Base-by-base conservation (phyloP, 2,797 vertebrate species). In the Pangasius macronema region DNA sequence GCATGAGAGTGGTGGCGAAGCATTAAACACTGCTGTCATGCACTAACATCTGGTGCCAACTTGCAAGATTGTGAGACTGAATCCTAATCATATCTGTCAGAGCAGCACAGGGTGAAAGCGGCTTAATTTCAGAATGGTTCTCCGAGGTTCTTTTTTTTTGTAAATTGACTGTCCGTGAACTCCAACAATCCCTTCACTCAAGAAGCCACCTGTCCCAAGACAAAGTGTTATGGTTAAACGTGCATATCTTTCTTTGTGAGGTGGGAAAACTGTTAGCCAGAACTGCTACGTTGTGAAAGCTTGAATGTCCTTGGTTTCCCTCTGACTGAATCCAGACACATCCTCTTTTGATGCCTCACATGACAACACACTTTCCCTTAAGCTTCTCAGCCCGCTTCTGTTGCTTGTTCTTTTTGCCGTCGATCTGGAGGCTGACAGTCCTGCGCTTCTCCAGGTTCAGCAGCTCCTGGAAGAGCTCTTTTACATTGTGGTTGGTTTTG, bases 401-500 rank as follows among this genome's bases (percentile, higher is more conserved):
- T 95, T 99, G 97, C 94, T 99, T 99, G 91, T 86, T 91, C 87
- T 91, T 91, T 87, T 91, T 3, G 95, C 98, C 97, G 1, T 98
- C 98, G n/a, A 99, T 97, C 96, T 96, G 97, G 91, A 99, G 97
- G 94, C 98, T 99, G 94, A 99, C 97, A 93, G 96, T 97, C 92
- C 98, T 96, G 91, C 96, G 96, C 91, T 99, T 99, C 95, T 99
- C 98, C 93, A 98, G 95, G 91, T 98, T 99, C 81, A 99, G 97
- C 89, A 99, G 97, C 97, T 99, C 97, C 94, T 99, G 98, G 94
- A 99, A 99, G 90, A 99, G 97, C 96, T 99, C 98, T 85, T 98
- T 98, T 63, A 99, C 97, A 13, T 99, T 99, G 96, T 99, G 97
- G 95, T 99, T 99, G 95, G 98, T 98, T 95, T 99, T 99, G 94